phyloP scores from a whole-genome alignment of 2,113 vertebrate species.

The Pangasianodon hypophthalmus region DNA sequence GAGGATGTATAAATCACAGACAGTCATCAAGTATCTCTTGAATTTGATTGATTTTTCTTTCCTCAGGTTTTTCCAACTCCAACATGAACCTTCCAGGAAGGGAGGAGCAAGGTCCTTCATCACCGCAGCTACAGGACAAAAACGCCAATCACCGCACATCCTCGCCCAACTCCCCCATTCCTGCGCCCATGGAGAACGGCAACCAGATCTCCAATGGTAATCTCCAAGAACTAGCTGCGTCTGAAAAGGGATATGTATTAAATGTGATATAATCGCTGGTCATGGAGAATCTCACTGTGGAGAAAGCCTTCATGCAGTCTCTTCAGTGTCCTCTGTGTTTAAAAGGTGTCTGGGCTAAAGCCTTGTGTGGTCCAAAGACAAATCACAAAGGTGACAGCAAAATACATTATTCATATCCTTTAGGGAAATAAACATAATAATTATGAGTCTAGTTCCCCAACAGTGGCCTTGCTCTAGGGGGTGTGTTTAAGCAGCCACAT shows the following conservation, averaged over 20 bases:
- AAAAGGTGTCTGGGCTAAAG: background rate
- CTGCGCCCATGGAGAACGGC: constrained; percentile 86
- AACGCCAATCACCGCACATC: constrained; percentile 89
- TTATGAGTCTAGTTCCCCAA: constrained; percentile 12
- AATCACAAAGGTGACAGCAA: constrained; percentile 17
- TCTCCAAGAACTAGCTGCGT: background rate
- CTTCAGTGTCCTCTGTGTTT: background rate
- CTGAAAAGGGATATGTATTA: background rate
- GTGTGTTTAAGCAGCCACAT: constrained; percentile 29
- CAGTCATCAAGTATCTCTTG: background rate
- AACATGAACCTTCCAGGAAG: constrained; percentile 87
- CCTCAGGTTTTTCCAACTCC: constrained; percentile 81
- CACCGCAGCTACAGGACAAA: constrained; percentile 85
- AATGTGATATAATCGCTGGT: background rate
- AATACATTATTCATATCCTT: constrained; percentile 19
- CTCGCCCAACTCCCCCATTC: constrained; percentile 73
- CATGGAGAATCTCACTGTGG: background rate
- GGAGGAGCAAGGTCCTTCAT: constrained; percentile 76
- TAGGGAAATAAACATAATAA: constrained; percentile 22
- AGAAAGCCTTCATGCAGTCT: background rate
- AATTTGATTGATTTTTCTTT: constrained; percentile 5
- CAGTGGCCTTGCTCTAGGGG: background rate
- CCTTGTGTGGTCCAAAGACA: constrained; percentile 2
- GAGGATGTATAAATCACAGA: background rate
- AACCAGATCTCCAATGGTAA: constrained; percentile 92